Conservation (phyloP, 2,797 vertebrate species). For the Aphelocoma californica region DNA sequence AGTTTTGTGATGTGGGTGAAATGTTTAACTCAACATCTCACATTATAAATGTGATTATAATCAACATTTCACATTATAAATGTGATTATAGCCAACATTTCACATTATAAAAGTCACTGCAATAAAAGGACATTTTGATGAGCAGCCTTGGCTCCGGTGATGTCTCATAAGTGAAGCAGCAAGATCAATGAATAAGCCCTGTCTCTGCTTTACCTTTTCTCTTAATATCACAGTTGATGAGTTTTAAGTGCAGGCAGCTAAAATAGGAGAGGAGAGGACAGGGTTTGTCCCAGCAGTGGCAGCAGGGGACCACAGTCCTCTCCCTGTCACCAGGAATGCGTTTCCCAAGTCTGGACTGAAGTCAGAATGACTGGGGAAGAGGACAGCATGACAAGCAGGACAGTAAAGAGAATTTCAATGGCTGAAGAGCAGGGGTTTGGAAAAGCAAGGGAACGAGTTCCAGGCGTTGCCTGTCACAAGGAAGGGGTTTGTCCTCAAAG, state of each 20-base stretch:
- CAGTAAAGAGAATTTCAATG: background rate
- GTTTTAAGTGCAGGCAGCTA: background rate
- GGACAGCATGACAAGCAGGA: background rate
- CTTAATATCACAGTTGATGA: background rate
- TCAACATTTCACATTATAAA: background rate
- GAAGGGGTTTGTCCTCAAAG: background rate
- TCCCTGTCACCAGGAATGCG: background rate
- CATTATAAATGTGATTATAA: background rate
- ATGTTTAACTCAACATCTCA: background rate
- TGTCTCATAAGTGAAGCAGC: background rate
- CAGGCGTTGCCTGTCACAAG: accelerated
- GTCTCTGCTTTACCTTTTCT: conserved; percentile 3
- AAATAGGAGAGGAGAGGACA: background rate
- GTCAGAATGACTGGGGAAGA: background rate
- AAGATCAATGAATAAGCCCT: background rate
- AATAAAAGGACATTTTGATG: background rate
- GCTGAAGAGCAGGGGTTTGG: background rate
- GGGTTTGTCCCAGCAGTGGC: background rate
- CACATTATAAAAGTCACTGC: background rate
- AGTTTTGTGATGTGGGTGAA: background rate
- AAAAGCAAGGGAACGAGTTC: background rate
- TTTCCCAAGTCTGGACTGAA: background rate
- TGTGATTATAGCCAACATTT: background rate
- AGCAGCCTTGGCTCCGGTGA: background rate
- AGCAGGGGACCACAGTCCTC: background rate